A percentile compares a stretch with the other conserved stretches of the same genome.
Conservation (phyloP, 1,140 invertebrate species). For the Macrocentrus cingulum region DNA sequence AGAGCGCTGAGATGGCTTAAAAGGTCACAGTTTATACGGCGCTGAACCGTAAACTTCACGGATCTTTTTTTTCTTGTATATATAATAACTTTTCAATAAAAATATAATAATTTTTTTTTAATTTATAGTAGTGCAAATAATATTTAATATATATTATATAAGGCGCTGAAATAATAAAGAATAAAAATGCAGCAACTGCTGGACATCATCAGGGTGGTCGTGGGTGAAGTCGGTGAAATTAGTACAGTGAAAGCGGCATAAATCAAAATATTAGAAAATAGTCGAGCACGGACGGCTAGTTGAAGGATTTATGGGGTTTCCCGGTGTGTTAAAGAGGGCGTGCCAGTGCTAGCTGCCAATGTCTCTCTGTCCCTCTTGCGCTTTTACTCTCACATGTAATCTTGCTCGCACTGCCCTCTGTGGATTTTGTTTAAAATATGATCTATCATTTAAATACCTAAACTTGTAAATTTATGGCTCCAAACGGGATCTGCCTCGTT, state of each 20-base stretch:
- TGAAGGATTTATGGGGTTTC: conserved; percentile 54
- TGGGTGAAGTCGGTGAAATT: conserved; percentile 41
- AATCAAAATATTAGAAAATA: conserved; percentile 57
- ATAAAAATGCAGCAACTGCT: too few species aligned
- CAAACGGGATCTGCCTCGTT: conserved; percentile 12
- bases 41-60: too few species aligned
- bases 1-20: too few species aligned
- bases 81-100: too few species aligned
- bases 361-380: conserved; percentile 8
- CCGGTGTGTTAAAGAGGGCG: conserved; percentile 34
- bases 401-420: not conserved
- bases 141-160: too few species aligned
- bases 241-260: conserved; percentile 52
- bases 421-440: conserved; percentile 55
- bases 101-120: too few species aligned
- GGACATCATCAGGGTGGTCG: conserved; percentile 14
- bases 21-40: too few species aligned
- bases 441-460: conserved; percentile 55
- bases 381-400: not conserved
- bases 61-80: too few species aligned
- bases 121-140: too few species aligned
- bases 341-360: conserved; percentile 26
- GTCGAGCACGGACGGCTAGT: conserved; percentile 20
- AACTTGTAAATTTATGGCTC: conserved; percentile 50
- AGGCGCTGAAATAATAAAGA: too few species aligned